Conservation (phyloP, 1,140 invertebrate species). For the Archegozetes longisetosus region DNA sequence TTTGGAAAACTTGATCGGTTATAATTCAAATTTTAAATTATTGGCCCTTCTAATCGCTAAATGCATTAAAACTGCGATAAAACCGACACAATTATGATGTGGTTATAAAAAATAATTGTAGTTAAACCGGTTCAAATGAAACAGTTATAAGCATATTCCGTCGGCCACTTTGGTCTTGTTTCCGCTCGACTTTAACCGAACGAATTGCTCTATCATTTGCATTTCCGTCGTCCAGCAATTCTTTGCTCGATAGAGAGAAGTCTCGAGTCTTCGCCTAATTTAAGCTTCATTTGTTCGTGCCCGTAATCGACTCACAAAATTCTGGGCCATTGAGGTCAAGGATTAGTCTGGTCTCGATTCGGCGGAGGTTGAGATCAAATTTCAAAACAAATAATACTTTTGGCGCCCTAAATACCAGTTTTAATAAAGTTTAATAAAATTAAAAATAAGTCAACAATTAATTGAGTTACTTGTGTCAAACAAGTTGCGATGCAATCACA, state of each 20-base stretch:
- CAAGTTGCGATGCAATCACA: conserved; percentile 98
- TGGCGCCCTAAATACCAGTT: conserved; percentile 53
- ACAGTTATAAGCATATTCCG: too few species aligned
- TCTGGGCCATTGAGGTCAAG: conserved; percentile 95
- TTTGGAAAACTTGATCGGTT: too few species aligned
- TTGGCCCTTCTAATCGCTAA: too few species aligned
- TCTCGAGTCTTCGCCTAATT: conserved; percentile 81
- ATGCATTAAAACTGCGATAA: too few species aligned
- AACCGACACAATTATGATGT: too few species aligned
- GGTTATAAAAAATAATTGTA: too few species aligned
- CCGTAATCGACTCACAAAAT: conserved; percentile 96
- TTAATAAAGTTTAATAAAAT: conserved; percentile 1
- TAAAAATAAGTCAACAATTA: too few species aligned
- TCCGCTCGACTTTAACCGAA: conserved; percentile 83
- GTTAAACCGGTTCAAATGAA: too few species aligned
- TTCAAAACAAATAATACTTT: conserved; percentile 88
- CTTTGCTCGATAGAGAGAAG: conserved; percentile 83
- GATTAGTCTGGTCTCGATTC: conserved; percentile 65
- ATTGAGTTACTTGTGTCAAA: conserved; percentile 62
- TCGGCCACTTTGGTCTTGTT: conserved; percentile 63
- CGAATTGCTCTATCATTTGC: conserved; percentile 75
- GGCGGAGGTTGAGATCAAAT: conserved; percentile 81
- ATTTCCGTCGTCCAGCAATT: conserved; percentile 79
- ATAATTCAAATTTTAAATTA: too few species aligned
- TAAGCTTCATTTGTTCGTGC: conserved; percentile 85